These are phyloP conservation scores for Desoria tigrina DNA, from an alignment of 2,888 invertebrate genomes.

Conservation along the genomic window DNA sequence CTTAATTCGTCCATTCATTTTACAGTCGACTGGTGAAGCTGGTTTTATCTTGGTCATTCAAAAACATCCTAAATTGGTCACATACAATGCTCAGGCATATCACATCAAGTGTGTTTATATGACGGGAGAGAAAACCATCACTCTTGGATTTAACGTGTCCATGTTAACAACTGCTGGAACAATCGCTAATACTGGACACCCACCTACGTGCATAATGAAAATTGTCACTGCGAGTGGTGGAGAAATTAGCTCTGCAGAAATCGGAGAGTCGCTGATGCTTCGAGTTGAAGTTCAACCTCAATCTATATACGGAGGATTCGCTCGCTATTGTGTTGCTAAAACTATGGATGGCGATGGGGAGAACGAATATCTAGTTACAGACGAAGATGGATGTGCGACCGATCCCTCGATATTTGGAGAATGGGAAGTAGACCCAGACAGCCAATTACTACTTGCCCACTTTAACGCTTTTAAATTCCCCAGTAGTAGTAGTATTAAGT, in stretches of 20 bases:
- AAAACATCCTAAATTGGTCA: constrained; percentile 92
- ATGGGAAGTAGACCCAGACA: constrained; percentile 85
- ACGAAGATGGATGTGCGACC: constrained; percentile 90
- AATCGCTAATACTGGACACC: constrained; percentile 91
- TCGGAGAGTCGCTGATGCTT: constrained; percentile 83
- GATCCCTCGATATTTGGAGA: constrained; percentile 90
- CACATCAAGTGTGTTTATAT: constrained; percentile 94
- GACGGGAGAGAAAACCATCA: constrained; percentile 91
- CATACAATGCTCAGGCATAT: constrained; percentile 92
- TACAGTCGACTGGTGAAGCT: constrained; percentile 72
- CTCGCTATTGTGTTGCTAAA: constrained; percentile 88
- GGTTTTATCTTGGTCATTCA: constrained; percentile 93
- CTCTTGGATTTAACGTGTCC: constrained; percentile 89
- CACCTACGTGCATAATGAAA: constrained; percentile 87
- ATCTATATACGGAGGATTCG: constrained; percentile 92
- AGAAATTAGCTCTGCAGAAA: constrained; percentile 87
- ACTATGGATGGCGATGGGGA: constrained; percentile 81
- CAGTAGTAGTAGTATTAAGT: constrained; percentile 87
- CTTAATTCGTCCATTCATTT: too few species aligned
- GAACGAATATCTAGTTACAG: constrained; percentile 88
- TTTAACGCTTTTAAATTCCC: constrained; percentile 88
- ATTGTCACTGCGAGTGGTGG: constrained; percentile 83
- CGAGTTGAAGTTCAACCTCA: constrained; percentile 79
- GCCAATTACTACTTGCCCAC: constrained; percentile 79
- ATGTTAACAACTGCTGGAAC: constrained; percentile 94